phyloP scores from a whole-genome alignment of 2,888 invertebrate species.

The Geophilus truncorum region DNA sequence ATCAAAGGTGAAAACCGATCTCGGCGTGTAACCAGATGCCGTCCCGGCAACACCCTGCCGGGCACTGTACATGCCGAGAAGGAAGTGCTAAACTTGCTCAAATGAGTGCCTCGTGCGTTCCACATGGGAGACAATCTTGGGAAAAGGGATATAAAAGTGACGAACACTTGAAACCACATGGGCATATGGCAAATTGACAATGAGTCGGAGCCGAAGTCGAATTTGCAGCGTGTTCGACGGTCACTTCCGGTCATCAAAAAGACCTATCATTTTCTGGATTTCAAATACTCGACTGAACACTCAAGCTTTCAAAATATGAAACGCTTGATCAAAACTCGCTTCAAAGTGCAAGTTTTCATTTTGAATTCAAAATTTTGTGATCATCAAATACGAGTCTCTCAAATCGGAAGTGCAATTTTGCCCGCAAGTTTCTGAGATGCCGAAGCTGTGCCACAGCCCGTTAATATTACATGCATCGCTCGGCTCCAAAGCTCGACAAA shows the following conservation, averaged over 20 bases:
- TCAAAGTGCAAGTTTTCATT: too few species aligned
- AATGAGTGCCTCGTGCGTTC: not conserved
- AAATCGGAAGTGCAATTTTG: too few species aligned
- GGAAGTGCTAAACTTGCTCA: slow-evolving; percentile 4
- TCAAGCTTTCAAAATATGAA: too few species aligned
- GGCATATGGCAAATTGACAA: not conserved
- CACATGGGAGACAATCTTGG: not conserved
- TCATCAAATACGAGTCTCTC: too few species aligned
- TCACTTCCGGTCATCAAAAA: too few species aligned
- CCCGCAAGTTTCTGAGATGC: too few species aligned
- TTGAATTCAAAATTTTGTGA: too few species aligned
- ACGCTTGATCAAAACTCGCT: too few species aligned
- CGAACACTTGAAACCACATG: not conserved
- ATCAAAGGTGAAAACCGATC: slow-evolving; percentile 5
- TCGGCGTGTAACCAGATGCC: not conserved
- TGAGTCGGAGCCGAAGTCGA: too few species aligned
- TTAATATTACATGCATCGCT: not conserved
- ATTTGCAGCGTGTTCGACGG: too few species aligned
- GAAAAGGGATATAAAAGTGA: not conserved
- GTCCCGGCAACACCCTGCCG: not conserved
- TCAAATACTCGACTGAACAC: too few species aligned
- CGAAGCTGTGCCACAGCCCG: not conserved
- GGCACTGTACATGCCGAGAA: not conserved
- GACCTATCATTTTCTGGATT: too few species aligned
- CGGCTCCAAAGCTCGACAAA: not conserved